Conservation (phyloP, 2,113 vertebrate genomes). For the Phaethornis superciliosus region DNA sequence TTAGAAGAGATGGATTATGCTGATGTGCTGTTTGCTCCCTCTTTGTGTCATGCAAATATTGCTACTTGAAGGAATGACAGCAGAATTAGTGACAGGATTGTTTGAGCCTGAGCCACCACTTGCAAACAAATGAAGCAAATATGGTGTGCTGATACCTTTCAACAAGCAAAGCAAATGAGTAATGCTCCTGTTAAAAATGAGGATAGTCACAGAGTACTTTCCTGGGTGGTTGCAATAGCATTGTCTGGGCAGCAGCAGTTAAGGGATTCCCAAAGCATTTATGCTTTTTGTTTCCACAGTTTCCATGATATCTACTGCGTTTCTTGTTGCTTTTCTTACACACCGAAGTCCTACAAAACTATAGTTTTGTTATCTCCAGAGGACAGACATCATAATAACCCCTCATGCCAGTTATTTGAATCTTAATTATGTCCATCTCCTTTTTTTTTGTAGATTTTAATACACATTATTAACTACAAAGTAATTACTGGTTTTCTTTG, state of each 20-base stretch:
- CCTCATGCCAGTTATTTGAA: neutral
- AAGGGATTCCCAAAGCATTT: neutral
- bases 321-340: neutral
- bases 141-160: neutral
- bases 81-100: neutral
- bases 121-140: neutral
- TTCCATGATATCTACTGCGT: neutral
- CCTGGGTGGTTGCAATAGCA: neutral
- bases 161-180: neutral
- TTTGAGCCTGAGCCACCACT: neutral
- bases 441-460: neutral
- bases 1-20: neutral
- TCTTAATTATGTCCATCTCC: neutral
- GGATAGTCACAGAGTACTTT: neutral
- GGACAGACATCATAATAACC: neutral
- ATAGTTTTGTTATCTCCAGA: neutral
- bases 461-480: neutral
- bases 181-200: neutral
- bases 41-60: neutral
- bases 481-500: neutral
- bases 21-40: neutral
- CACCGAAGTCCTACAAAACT: neutral
- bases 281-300: neutral
- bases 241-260: neutral
- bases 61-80: neutral